A percentile compares a stretch with the other conserved stretches of the same genome.
These are phyloP conservation scores for Cinclus mexicanus DNA, from an alignment of 2,113 vertebrate genomes.

Conservation along the genomic window DNA sequence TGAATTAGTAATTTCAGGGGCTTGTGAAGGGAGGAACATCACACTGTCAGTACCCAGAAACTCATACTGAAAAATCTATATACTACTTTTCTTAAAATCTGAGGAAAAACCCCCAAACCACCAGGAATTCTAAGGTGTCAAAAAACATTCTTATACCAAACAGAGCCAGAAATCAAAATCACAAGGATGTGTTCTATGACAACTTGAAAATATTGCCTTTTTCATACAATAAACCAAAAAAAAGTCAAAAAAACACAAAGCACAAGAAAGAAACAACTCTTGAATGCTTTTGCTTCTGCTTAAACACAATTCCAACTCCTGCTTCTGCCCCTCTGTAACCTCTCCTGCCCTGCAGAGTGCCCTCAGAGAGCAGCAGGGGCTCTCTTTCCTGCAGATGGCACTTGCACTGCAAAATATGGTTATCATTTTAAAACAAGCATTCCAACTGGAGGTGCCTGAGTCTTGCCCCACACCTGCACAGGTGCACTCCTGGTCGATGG, in stretches of 20 bases:
- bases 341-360: background rate
- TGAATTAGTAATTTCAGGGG: background rate
- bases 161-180: background rate
- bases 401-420: background rate
- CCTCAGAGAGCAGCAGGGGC: background rate
- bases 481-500: rapidly evolving
- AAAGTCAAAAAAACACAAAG: rapidly evolving
- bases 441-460: background rate
- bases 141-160: background rate
- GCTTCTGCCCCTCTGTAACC: background rate
- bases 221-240: background rate
- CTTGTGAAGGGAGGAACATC: background rate
- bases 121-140: background rate
- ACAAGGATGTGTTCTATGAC: background rate
- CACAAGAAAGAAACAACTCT: background rate
- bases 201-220: background rate
- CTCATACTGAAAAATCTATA: background rate
- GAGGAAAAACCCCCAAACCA: background rate
- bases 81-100: background rate
- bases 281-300: background rate
- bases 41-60: background rate
- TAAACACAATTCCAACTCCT: background rate
- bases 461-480: rapidly evolving
- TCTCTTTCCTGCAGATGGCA: background rate
- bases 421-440: background rate